Conservation (phyloP, 2,113 vertebrate genomes). For the Sula dactylatra region DNA sequence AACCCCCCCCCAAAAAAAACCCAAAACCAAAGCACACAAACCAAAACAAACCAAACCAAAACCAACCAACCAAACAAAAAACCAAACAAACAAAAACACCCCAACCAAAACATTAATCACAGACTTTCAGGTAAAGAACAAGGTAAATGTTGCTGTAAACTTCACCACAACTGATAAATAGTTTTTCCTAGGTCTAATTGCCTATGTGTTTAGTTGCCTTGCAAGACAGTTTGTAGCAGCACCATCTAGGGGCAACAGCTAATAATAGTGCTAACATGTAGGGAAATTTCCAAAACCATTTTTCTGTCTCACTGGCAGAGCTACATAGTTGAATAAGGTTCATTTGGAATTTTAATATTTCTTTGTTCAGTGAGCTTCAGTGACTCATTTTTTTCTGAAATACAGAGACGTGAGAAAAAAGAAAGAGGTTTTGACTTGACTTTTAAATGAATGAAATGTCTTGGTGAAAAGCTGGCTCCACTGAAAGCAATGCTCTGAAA, state of each 20-base stretch:
- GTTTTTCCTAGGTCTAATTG: neutral
- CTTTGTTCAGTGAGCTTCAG: neutral
- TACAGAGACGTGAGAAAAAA: neutral
- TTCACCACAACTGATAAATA: neutral
- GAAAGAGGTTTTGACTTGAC: neutral
- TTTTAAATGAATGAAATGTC: constrained; percentile 24
- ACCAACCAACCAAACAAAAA: too few relatives aligned
- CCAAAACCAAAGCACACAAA: too few relatives aligned
- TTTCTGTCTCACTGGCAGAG: neutral
- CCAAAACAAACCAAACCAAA: too few relatives aligned
- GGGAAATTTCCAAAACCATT: neutral
- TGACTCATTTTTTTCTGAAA: neutral
- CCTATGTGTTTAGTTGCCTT: accelerated
- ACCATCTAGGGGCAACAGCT: constrained; percentile 42
- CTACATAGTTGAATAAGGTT: neutral
- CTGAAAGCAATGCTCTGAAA: neutral
- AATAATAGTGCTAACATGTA: neutral
- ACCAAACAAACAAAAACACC: too few relatives aligned
- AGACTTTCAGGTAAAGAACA: neutral
- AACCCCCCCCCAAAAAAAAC: too few relatives aligned
- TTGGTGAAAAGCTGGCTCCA: neutral
- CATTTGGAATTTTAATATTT: neutral
- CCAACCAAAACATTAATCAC: neutral
- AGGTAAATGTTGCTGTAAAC: neutral
- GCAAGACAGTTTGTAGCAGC: neutral